phyloP scores from a whole-genome alignment of 2,113 vertebrate species.

The Bos javanicus region DNA sequence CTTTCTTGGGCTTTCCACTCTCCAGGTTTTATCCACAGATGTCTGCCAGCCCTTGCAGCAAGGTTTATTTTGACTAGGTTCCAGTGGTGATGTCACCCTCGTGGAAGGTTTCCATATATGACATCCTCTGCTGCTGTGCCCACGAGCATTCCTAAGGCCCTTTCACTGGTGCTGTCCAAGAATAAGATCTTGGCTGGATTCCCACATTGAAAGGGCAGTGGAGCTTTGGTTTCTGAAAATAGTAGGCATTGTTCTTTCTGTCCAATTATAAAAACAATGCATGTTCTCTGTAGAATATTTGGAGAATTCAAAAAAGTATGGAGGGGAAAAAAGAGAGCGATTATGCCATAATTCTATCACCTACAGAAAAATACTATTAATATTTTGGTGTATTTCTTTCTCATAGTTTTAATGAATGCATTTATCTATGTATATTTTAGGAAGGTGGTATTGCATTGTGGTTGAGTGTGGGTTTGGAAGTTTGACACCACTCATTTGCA shows the following conservation, averaged over 20 bases:
- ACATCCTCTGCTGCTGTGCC: slow-evolving; percentile 35
- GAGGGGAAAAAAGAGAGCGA: not conserved
- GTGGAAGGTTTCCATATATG: slow-evolving; percentile 74
- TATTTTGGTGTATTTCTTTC: not conserved
- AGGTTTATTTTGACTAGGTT: slow-evolving; percentile 20
- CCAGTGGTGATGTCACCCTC: slow-evolving; percentile 72
- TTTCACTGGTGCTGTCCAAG: slow-evolving; percentile 44
- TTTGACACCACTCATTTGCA: not conserved
- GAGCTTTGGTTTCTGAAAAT: slow-evolving; percentile 50
- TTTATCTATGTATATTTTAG: not conserved
- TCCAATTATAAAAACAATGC: slow-evolving; percentile 13
- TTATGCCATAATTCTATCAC: not conserved
- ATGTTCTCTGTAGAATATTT: slow-evolving; percentile 7
- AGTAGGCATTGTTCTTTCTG: slow-evolving; percentile 14
- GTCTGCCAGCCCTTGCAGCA: not conserved
- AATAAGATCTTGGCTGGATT: slow-evolving; percentile 55
- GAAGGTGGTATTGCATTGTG: not conserved
- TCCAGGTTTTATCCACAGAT: slow-evolving; percentile 19
- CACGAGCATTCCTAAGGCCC: slow-evolving; percentile 15
- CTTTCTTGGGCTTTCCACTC: not conserved
- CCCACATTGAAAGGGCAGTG: slow-evolving; percentile 28
- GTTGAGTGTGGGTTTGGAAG: not conserved
- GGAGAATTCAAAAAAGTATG: not conserved
- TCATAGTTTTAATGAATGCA: not conserved
- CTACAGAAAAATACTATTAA: not conserved